Conservation (phyloP, 2,113 vertebrate species). For the Eptatretus burgeri region DNA sequence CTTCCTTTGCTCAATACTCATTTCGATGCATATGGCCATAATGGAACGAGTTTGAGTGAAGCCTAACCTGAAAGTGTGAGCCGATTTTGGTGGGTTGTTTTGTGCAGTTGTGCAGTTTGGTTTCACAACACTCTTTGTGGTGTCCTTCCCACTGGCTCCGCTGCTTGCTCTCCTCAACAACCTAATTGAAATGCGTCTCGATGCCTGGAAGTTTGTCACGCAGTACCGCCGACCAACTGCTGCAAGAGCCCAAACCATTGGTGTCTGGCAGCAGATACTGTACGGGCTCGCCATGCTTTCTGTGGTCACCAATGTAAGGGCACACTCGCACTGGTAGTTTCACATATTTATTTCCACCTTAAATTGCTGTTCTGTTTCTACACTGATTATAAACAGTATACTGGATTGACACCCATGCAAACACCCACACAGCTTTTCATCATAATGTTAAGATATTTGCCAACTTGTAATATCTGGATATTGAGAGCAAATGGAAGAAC, state of each 20-base stretch:
- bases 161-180: conserved; percentile 64
- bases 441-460: no score
- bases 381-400: no score
- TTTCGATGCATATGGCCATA: no score
- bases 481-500: no score
- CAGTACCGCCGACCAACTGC: conserved; percentile 52
- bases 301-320: conserved; percentile 54
- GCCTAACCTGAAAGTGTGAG: no score
- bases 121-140: conserved; percentile 75
- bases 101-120: conserved; percentile 74
- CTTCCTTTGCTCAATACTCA: no score
- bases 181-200: conserved; percentile 51
- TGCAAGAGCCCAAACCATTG: conserved; percentile 53
- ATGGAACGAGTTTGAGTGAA: no score
- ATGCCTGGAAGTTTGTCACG: conserved; percentile 65
- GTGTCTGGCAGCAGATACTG: conserved; percentile 74
- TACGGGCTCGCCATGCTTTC: conserved; percentile 55
- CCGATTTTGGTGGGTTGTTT: neutral
- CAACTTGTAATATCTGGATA: no score
- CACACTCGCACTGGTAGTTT: neutral
- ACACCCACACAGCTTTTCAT: no score
- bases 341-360: no score
- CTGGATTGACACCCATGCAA: no score
- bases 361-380: no score
- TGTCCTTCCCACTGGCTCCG: conserved; percentile 71